These are phyloP conservation scores for Bergia puertoricense DNA, from an alignment of 92 coral and sea anemone genomes.

Conservation along the genomic window DNA sequence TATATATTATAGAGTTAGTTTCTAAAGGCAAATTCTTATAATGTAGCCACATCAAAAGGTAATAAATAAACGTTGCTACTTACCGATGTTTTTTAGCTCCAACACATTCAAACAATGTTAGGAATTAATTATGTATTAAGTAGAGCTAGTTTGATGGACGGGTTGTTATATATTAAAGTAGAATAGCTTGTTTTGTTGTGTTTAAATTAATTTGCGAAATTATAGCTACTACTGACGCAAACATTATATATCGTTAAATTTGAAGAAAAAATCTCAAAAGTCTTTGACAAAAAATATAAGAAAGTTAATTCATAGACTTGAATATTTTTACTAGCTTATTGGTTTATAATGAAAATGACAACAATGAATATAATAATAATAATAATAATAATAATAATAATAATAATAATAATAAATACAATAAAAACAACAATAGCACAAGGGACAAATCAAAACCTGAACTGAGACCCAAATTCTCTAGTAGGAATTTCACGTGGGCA, in stretches of 20 bases:
- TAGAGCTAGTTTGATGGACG: constrained; percentile 22
- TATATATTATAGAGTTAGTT: not conserved
- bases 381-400: too few relatives aligned
- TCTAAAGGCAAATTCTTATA: not conserved
- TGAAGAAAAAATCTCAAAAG: not conserved
- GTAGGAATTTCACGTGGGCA: too few relatives aligned
- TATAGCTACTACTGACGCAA: not conserved
- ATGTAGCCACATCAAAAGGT: not conserved
- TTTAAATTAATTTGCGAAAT: constrained; percentile 22
- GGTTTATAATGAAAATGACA: not conserved
- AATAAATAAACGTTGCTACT: not conserved
- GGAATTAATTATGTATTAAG: constrained; percentile 42
- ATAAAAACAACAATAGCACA: too few relatives aligned
- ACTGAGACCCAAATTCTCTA: too few relatives aligned
- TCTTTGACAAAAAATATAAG: not conserved
- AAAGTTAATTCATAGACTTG: not conserved
- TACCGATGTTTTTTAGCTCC: not conserved
- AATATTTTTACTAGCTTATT: not conserved
- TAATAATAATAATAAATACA: too few relatives aligned
- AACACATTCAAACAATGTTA: not conserved
- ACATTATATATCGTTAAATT: not conserved
- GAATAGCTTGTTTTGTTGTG: constrained; percentile 27
- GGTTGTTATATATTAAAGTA: constrained; percentile 19
- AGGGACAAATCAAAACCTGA: too few relatives aligned
- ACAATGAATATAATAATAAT: too few relatives aligned